Conservation (phyloP, 2,113 vertebrate genomes). For the Ailurus styani region DNA sequence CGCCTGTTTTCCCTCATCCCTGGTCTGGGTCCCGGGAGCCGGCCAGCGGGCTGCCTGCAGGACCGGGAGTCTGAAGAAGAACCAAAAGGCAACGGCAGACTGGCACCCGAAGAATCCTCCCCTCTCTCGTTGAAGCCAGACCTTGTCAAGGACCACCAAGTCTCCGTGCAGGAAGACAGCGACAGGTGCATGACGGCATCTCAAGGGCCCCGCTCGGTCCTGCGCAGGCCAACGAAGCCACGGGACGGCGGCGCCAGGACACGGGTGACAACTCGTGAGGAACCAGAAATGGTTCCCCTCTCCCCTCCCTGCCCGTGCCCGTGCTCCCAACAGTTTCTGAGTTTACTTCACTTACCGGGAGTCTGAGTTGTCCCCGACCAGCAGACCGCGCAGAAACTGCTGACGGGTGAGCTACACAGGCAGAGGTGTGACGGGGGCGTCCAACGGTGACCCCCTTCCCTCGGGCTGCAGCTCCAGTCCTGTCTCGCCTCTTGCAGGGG, state of each 20-base stretch:
- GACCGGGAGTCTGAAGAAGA: background rate
- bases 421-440: background rate
- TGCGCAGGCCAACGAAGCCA: background rate
- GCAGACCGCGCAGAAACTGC: background rate
- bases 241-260: accelerated
- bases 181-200: background rate
- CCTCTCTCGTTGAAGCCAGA: background rate
- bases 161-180: background rate
- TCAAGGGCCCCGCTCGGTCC: background rate
- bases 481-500: background rate
- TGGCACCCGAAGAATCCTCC: background rate
- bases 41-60: background rate
- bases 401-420: too few species aligned
- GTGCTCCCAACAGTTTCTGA: background rate
- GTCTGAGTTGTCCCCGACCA: background rate
- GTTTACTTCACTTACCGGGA: background rate
- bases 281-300: accelerated
- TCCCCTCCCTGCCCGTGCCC: accelerated
- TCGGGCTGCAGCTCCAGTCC: background rate
- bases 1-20: background rate
- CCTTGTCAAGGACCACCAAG: background rate
- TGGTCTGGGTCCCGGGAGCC: background rate
- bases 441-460: background rate
- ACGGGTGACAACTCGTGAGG: accelerated
- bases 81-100: background rate